A percentile compares a stretch with the other conserved stretches of the same genome.
phyloP scores from a whole-genome alignment of 2,888 invertebrate genomes.

The Meganola albula region DNA sequence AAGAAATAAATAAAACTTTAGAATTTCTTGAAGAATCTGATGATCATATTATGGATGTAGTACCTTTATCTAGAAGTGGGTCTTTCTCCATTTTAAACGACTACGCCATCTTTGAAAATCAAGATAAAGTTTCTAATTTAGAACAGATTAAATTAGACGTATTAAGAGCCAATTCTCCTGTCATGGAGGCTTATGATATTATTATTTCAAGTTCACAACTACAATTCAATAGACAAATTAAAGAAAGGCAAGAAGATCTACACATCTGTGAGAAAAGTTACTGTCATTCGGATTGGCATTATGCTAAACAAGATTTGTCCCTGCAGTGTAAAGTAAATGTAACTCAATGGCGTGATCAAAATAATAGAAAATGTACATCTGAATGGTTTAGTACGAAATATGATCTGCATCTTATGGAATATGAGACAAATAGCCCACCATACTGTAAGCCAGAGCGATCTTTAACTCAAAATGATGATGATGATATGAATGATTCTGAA shows the following conservation, averaged over 20 bases:
- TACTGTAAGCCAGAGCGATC: neutral
- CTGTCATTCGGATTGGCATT: no score
- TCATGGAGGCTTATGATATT: conserved; percentile 41
- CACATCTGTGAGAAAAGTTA: no score
- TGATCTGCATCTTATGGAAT: no score
- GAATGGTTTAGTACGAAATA: no score
- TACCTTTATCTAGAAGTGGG: conserved; percentile 17
- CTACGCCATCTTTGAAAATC: conserved; percentile 10
- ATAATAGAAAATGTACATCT: no score
- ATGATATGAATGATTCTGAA: neutral
- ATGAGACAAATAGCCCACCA: no score
- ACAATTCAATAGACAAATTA: no score
- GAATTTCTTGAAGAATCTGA: conserved; percentile 1
- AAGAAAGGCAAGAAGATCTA: no score
- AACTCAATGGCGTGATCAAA: no score
- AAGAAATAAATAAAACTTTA: neutral
- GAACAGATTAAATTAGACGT: no score
- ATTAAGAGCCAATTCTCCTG: conserved; percentile 40
- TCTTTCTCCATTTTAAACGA: conserved; percentile 25
- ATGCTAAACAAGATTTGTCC: no score
- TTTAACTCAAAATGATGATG: neutral
- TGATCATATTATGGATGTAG: conserved; percentile 5
- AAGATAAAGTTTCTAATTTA: neutral
- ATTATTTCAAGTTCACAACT: conserved; percentile 21
- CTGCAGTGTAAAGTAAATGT: no score